phyloP scores from a whole-genome alignment of 2,888 invertebrate genomes.

The Macroteleia sp. region DNA sequence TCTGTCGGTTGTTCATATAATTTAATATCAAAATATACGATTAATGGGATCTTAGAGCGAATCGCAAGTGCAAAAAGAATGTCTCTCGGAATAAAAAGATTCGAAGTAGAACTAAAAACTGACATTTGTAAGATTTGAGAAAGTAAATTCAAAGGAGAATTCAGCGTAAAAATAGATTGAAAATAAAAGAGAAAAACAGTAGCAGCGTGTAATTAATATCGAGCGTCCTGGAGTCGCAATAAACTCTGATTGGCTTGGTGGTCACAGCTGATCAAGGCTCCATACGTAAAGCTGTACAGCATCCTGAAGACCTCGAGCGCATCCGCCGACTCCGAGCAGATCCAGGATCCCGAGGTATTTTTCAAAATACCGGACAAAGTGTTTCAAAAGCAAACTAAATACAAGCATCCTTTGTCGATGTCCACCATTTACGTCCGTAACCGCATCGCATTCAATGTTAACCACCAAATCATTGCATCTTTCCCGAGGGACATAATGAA shows the following conservation, averaged over 20 bases:
- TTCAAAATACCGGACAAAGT: conserved; percentile 58
- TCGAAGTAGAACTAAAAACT: neutral
- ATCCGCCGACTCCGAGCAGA: conserved; percentile 87
- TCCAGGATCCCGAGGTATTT: conserved; percentile 83
- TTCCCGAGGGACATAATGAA: conserved; percentile 12
- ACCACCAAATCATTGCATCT: conserved; percentile 24
- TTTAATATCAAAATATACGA: no score
- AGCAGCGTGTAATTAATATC: neutral
- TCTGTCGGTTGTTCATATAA: no score
- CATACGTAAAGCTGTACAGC: conserved; percentile 97
- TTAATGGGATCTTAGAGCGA: no score
- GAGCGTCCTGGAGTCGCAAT: conserved; percentile 18
- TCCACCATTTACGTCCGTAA: conserved; percentile 43
- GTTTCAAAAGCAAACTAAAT: conserved; percentile 36
- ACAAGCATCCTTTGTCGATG: conserved; percentile 47
- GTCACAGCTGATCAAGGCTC: conserved; percentile 96
- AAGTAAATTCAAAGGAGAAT: neutral
- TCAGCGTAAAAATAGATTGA: neutral
- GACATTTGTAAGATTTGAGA: neutral
- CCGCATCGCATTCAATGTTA: conserved; percentile 50
- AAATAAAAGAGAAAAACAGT: neutral
- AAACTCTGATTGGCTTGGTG: conserved; percentile 72
- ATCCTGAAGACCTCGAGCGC: conserved; percentile 96
- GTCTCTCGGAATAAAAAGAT: no score
- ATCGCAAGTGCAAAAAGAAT: no score